Evolutionary conservation across 2,797 vertebrate species (phyloP).

Genomic region (Phoxinus dragarum): DNA sequence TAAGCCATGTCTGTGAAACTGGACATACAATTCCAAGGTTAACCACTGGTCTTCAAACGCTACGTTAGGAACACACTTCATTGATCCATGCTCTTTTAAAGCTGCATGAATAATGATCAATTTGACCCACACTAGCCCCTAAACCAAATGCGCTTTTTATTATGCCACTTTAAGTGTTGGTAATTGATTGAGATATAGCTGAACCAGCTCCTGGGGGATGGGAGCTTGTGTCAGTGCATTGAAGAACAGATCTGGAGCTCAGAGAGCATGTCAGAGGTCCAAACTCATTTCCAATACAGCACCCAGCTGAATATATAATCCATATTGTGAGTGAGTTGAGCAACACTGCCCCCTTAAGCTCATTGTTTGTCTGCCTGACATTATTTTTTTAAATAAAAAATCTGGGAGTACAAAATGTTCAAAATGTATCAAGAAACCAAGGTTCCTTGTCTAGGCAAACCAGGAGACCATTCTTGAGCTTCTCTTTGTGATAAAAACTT

Average conservation of each 20-base stretch:
- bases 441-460: neutral
- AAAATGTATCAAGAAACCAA: neutral
- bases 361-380: too few species aligned
- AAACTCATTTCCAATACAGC: conserved; percentile 22
- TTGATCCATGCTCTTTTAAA: neutral
- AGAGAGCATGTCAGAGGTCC: conserved; percentile 31
- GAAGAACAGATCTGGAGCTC: conserved; percentile 27
- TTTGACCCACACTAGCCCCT: neutral
- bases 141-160: neutral
- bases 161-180: neutral
- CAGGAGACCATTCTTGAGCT: neutral
- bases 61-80: neutral
- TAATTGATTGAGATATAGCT: conserved; percentile 22
- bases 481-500: neutral
- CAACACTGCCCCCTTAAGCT: conserved; percentile 57
- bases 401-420: neutral
- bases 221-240: conserved; percentile 11
- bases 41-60: neutral
- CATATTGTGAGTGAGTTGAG: conserved; percentile 33
- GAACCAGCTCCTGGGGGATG: neutral
- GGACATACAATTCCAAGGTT: neutral
- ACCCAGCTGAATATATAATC: conserved; percentile 10
- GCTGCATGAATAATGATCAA: neutral
- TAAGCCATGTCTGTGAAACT: too few species aligned
- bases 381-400: neutral